Base-by-base conservation (phyloP, 2,888 invertebrate species). In the Tachina fera region DNA sequence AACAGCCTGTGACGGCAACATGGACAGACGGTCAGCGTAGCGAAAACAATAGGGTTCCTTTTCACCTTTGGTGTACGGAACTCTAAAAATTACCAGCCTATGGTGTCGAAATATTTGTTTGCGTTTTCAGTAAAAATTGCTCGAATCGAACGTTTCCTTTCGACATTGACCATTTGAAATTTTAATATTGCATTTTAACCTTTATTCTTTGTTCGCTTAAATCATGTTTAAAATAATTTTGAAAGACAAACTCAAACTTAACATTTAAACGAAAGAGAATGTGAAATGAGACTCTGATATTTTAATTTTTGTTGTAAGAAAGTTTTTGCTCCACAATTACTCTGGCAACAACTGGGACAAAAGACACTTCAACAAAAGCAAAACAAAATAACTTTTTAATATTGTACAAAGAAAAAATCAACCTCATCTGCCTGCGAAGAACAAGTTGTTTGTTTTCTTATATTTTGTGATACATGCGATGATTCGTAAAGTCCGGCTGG, bases 401-500 rank as follows among this genome's bases (percentile, higher is more conserved):
- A 53, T 9, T 31, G 31, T 31, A 6, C 31, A 1, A 31, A 31
- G 6, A 31, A 31, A 68, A 78, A 43, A 16, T 16, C 9, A 45
- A 11, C 72, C 53, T 49, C 58, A 77, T 68, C 83, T 70, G 61
- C 72, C 41, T 47, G 9, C 56, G 51, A 49, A 79, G 49, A 75
- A 74, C 45, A 70, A 74, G n/a, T 58, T 67, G 16, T 63, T 45
- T 14, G 11, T 70, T 70, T 70, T 39, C 13, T 71, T 71, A n/a
- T 22, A 9, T 45, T 51, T 16, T 72, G 49, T 49, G 39, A 6
- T 39, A n/a, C 13, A 4, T n/a, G 9, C 84, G 82, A 75, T 70
- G 80, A 86, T 79, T 83, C 74, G 84, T 63, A 77, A 80, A 78
- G 77, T 80, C 75, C 76, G 83, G 75, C 77, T 87, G 84, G 87